Percentiles rank a stretch among this genome's conserved stretches.
These are phyloP conservation scores for Clanis bilineata DNA, from an alignment of 2,888 invertebrate genomes.

Conservation along the genomic window DNA sequence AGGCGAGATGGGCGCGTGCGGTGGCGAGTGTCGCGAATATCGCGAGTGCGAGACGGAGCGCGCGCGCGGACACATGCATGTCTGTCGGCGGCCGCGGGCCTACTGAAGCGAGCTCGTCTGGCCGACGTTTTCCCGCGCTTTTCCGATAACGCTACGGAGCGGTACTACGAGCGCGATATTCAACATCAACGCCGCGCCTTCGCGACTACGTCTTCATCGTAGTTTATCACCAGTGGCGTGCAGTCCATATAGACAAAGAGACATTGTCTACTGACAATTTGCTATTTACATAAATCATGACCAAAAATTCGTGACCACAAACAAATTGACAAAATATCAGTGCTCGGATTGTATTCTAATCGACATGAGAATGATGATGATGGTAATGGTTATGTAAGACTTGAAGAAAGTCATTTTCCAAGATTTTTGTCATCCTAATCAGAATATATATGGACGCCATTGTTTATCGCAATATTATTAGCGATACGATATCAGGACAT, in stretches of 20 bases:
- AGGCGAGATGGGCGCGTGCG: conserved; percentile 68
- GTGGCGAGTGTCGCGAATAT: conserved; percentile 63
- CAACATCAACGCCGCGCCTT: conserved; percentile 57
- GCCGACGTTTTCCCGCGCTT: conserved; percentile 75
- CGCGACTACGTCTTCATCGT: conserved; percentile 28
- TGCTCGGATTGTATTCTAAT: too few species aligned
- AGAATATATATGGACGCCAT: too few species aligned
- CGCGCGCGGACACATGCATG: conserved; percentile 66
- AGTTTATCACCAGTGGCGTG: too few species aligned
- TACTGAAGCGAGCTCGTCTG: conserved; percentile 58
- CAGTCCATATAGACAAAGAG: too few species aligned
- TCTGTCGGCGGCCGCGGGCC: conserved; percentile 70
- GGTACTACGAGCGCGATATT: conserved; percentile 43
- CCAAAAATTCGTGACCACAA: too few species aligned
- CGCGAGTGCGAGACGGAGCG: conserved; percentile 57
- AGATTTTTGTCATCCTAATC: too few species aligned
- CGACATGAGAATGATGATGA: too few species aligned
- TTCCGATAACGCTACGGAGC: conserved; percentile 68
- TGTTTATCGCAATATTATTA: conserved; percentile 62
- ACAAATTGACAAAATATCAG: too few species aligned
- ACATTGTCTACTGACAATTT: too few species aligned
- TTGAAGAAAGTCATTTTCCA: too few species aligned
- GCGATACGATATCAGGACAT: conserved; percentile 23
- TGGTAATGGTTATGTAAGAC: too few species aligned
- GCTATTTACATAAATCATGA: too few species aligned